These are phyloP conservation scores for Leptobrachium leishanense DNA, from an alignment of 2,113 vertebrate species.

Conservation along the genomic window DNA sequence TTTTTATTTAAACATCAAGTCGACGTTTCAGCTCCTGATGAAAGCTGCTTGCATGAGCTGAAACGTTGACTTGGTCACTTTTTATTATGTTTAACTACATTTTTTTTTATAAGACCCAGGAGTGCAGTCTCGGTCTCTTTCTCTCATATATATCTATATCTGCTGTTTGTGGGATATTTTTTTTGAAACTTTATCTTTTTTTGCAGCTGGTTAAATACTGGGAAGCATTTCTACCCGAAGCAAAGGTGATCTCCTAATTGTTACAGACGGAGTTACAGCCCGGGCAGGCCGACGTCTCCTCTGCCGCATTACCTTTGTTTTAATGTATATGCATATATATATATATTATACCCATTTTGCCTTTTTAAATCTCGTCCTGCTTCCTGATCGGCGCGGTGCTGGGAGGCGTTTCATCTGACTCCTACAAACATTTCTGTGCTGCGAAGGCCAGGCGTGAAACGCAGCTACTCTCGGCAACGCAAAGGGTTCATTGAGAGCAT, in stretches of 20 bases:
- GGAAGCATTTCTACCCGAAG: slow-evolving; percentile 96
- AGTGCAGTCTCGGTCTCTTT: too few relatives aligned
- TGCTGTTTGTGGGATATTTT: too few relatives aligned
- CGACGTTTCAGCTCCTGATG: too few relatives aligned
- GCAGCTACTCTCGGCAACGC: background rate
- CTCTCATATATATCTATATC: too few relatives aligned
- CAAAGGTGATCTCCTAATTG: slow-evolving; percentile 93
- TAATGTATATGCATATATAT: slow-evolving; percentile 54
- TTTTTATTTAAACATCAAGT: too few relatives aligned
- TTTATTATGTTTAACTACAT: too few relatives aligned
- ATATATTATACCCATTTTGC: slow-evolving; percentile 78
- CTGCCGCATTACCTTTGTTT: slow-evolving; percentile 67
- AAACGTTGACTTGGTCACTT: too few relatives aligned
- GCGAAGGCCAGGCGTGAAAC: background rate
- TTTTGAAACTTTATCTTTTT: slow-evolving; percentile 4
- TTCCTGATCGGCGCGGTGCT: slow-evolving; percentile 15
- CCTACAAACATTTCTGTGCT: slow-evolving; percentile 8
- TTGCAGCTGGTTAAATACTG: slow-evolving; percentile 93
- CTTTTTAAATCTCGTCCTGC: slow-evolving; percentile 58
- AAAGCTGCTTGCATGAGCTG: too few relatives aligned
- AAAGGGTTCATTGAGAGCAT: background rate
- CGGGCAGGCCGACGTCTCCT: slow-evolving; percentile 60
- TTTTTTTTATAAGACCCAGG: too few relatives aligned
- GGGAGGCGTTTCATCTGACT: background rate
- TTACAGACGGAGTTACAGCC: slow-evolving; percentile 41